phyloP scores from a whole-genome alignment of 2,797 vertebrate species.

The Anisognathus igniventris region DNA sequence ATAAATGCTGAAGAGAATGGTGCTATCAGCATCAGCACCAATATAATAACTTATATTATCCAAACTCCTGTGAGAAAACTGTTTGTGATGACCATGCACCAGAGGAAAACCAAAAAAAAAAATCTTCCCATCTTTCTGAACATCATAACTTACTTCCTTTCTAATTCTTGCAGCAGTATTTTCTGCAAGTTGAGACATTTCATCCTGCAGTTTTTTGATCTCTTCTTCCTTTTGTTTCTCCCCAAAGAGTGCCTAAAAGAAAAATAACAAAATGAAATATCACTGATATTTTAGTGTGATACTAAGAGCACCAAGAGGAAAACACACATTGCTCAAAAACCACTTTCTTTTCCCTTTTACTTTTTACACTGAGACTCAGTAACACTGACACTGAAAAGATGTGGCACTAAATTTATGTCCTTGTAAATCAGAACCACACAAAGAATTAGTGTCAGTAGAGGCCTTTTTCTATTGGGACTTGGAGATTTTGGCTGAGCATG shows the following conservation, averaged over 20 bases:
- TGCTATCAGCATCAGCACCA: too few species aligned
- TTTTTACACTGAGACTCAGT: not conserved
- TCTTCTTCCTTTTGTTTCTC: slow-evolving; percentile 89
- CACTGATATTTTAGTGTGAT: not conserved
- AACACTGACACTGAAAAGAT: not conserved
- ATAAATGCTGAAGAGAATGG: not conserved
- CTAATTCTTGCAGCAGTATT: slow-evolving; percentile 80
- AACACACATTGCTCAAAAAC: not conserved
- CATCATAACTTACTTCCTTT: slow-evolving; percentile 77
- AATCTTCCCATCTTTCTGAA: not conserved
- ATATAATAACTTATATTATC: too few species aligned
- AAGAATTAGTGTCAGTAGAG: not conserved
- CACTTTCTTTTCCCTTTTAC: not conserved
- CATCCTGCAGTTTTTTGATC: slow-evolving; percentile 84
- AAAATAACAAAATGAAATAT: not conserved
- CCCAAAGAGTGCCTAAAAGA: slow-evolving; percentile 81
- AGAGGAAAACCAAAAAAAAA: not conserved
- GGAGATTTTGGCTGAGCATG: not conserved
- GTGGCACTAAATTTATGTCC: not conserved
- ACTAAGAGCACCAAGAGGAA: not conserved
- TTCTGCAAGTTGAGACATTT: slow-evolving; percentile 82
- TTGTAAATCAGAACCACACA: not conserved
- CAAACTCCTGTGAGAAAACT: not conserved
- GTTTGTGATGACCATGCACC: not conserved
- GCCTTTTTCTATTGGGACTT: not conserved